Percentiles rank a stretch among this genome's conserved stretches.
Evolutionary conservation across 2,113 vertebrate genomes (phyloP).

Genomic region (Salminus brasiliensis): DNA sequence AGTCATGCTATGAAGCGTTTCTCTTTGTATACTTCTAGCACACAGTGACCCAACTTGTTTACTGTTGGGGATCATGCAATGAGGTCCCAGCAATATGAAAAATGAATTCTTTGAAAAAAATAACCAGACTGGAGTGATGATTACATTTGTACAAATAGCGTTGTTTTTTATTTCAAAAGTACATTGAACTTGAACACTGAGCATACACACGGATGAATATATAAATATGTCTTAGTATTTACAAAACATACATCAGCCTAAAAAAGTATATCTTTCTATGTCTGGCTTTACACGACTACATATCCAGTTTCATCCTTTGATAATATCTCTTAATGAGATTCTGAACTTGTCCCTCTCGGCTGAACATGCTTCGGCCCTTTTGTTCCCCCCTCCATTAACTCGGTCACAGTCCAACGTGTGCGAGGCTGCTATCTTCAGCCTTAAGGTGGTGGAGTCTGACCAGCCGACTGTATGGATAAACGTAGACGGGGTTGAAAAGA

Average conservation of each 20-base stretch:
- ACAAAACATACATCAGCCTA: constrained; percentile 57
- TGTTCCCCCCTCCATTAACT: constrained; percentile 14
- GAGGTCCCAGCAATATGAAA: too few relatives aligned
- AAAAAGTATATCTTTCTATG: constrained; percentile 30
- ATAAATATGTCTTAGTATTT: constrained; percentile 66
- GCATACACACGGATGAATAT: constrained; percentile 53
- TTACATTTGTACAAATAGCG: background rate
- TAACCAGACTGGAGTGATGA: background rate
- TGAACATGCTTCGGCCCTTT: constrained; percentile 29
- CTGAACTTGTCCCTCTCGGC: constrained; percentile 17
- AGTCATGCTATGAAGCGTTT: background rate
- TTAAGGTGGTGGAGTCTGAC: constrained; percentile 5
- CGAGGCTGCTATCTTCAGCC: constrained; percentile 13
- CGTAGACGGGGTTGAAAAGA: constrained; percentile 19
- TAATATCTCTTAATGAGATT: constrained; percentile 39
- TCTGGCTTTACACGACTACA: constrained; percentile 11
- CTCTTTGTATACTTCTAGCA: background rate
- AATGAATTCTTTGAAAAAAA: too few relatives aligned
- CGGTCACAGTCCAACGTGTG: constrained; percentile 23
- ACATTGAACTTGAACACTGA: constrained; percentile 43
- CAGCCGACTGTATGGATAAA: constrained; percentile 25
- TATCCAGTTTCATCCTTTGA: constrained; percentile 22
- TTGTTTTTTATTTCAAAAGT: constrained; percentile 42
- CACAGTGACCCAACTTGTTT: too few relatives aligned
- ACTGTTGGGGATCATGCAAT: too few relatives aligned